A percentile compares a stretch with the other conserved stretches of the same genome.
Evolutionary conservation across 2,113 vertebrate genomes (phyloP).

Genomic region (Thymallus thymallus): DNA sequence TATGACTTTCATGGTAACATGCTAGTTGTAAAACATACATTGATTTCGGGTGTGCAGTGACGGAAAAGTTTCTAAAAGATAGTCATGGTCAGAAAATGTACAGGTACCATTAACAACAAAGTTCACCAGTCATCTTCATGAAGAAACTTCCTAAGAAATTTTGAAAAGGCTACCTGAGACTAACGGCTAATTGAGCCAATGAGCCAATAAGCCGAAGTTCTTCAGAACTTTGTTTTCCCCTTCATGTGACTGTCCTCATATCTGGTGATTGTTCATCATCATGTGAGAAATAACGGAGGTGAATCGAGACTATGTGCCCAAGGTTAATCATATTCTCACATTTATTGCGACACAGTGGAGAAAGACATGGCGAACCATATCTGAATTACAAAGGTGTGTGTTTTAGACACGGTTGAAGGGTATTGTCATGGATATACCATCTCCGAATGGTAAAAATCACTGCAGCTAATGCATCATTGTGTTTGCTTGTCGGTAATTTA

Average conservation of each 20-base stretch:
- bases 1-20: not conserved
- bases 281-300: not conserved
- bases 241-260: too few relatives aligned
- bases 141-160: too few relatives aligned
- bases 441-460: slow-evolving; percentile 10
- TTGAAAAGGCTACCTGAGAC: too few relatives aligned
- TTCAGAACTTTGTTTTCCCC: not conserved
- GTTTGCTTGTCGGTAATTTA: slow-evolving; percentile 52
- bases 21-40: too few relatives aligned
- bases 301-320: too few relatives aligned
- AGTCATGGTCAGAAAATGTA: slow-evolving; percentile 8
- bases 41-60: too few relatives aligned
- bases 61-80: not conserved
- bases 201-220: not conserved
- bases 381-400: slow-evolving; percentile 19
- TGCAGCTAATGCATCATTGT: slow-evolving; percentile 18
- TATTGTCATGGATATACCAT: slow-evolving; percentile 16
- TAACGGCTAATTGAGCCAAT: too few relatives aligned
- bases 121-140: too few relatives aligned
- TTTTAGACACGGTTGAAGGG: slow-evolving; percentile 27
- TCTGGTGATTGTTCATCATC: too few relatives aligned
- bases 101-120: not conserved
- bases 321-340: not conserved
- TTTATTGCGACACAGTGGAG: not conserved
- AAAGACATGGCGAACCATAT: not conserved